Percentiles rank a stretch among this genome's conserved stretches.
Conservation (phyloP, 2,113 vertebrate genomes). For the Brevimyrus niger region DNA sequence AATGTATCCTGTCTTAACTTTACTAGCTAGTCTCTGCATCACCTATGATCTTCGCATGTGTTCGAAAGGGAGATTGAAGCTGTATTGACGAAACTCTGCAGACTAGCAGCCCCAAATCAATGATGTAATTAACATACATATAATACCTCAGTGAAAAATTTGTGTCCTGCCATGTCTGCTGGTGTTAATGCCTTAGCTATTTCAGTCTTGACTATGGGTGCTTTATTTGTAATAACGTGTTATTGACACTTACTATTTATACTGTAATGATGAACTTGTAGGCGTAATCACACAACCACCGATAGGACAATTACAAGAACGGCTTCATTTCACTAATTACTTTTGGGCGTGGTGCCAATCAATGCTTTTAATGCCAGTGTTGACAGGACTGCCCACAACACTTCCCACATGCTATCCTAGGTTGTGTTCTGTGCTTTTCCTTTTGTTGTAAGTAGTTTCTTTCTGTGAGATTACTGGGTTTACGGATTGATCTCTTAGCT, state of each 20-base stretch:
- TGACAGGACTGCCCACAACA: background rate
- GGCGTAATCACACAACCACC: background rate
- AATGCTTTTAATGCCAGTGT: background rate
- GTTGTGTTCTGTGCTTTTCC: background rate
- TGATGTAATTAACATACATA: background rate
- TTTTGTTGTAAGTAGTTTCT: background rate
- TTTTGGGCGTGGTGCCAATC: background rate
- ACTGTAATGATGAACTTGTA: background rate
- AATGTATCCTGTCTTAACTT: background rate
- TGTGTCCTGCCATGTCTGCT: background rate
- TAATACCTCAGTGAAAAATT: background rate
- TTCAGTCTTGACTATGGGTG: background rate
- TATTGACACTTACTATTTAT: slow-evolving; percentile 9
- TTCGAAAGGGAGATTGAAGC: background rate
- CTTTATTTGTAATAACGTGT: background rate
- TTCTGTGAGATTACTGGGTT: background rate
- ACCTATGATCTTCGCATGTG: background rate
- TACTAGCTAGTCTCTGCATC: background rate
- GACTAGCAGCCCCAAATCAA: background rate
- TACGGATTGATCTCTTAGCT: background rate
- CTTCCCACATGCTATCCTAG: background rate
- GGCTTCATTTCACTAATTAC: background rate
- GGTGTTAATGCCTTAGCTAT: background rate
- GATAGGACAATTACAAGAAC: background rate
- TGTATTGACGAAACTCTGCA: background rate